Conservation (phyloP, 2,888 invertebrate species). For the Andrena marginata region DNA sequence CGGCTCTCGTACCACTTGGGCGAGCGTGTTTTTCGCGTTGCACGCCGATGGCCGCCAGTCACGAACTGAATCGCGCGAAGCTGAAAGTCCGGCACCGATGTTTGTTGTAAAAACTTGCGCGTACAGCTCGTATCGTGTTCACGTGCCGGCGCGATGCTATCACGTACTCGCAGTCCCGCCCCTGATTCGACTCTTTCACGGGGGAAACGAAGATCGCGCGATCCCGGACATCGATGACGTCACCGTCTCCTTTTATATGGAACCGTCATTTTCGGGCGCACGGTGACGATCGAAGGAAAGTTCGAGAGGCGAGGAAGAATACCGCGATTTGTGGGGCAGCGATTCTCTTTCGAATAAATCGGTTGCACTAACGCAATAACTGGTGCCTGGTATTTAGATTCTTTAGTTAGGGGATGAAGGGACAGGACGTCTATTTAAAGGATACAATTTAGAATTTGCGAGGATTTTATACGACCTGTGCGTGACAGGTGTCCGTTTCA, state of each 20-base stretch:
- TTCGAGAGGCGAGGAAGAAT: neutral
- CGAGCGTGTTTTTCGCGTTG: neutral
- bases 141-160: neutral
- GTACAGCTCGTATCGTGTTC: conserved; percentile 26
- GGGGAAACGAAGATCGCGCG: conserved; percentile 10
- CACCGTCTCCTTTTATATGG: neutral
- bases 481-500: too few relatives aligned
- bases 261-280: neutral
- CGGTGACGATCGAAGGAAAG: neutral
- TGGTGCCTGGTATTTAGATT: too few relatives aligned
- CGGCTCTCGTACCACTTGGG: neutral
- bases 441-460: too few relatives aligned
- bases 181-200: neutral
- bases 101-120: neutral
- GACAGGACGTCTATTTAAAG: too few relatives aligned
- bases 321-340: too few relatives aligned
- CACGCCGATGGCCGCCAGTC: conserved; percentile 9
- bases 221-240: conserved; percentile 13
- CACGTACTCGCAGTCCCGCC: neutral
- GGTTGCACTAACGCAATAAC: too few relatives aligned
- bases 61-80: conserved; percentile 16
- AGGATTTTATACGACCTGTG: too few relatives aligned
- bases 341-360: too few relatives aligned
- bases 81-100: conserved; percentile 37
- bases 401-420: too few relatives aligned